Evolutionary conservation across 2,113 vertebrate species (phyloP).

Genomic region (Psilopsiagon aymara): DNA sequence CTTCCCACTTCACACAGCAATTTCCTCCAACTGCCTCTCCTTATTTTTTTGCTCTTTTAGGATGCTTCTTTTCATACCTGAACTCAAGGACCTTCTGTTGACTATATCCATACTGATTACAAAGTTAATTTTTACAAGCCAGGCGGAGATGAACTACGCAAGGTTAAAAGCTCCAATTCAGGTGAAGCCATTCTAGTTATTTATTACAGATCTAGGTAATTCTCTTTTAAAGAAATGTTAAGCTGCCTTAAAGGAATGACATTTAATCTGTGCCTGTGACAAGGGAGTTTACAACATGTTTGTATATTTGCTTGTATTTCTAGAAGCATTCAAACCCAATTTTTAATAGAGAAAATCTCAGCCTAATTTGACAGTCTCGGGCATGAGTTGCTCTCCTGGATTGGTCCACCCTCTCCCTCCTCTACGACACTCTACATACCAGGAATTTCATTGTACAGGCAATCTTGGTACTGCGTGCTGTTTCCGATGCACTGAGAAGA

Average conservation of each 20-base stretch:
- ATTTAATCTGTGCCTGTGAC: background rate
- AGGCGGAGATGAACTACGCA: background rate
- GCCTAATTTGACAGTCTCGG: background rate
- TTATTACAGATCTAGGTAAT: background rate
- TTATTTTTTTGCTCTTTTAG: background rate
- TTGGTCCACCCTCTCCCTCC: background rate
- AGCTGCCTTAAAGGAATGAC: background rate
- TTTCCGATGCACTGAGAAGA: slow-evolving; percentile 85
- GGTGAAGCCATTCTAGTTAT: background rate
- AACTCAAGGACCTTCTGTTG: background rate
- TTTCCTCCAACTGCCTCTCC: background rate
- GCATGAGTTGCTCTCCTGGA: background rate
- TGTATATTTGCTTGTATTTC: background rate
- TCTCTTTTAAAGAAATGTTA: background rate
- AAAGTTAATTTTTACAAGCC: background rate
- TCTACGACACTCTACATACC: slow-evolving; percentile 68
- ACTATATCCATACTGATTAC: background rate
- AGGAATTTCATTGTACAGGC: slow-evolving; percentile 90
- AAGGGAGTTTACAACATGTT: background rate
- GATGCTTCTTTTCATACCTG: background rate
- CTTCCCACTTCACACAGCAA: background rate
- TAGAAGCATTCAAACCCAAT: background rate
- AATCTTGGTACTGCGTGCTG: slow-evolving; percentile 89
- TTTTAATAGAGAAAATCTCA: background rate
- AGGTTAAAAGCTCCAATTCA: background rate